Conservation (phyloP, 2,888 invertebrate species). For the Lottia gigantea region DNA sequence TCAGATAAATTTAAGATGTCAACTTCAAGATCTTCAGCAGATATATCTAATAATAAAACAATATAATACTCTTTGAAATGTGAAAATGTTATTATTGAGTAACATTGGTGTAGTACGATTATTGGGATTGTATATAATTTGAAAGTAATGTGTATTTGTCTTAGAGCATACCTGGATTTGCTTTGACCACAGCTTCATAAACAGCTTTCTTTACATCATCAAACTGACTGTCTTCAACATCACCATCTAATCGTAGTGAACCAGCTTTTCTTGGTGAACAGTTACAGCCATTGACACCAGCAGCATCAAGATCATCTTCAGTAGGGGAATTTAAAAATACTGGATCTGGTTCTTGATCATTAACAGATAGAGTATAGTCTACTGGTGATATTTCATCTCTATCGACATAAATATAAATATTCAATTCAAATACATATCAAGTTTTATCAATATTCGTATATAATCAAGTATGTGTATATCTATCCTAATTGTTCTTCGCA, state of each 20-base stretch:
- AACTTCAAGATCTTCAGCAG: neutral
- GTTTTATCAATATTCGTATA: too few species aligned
- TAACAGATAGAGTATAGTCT: neutral
- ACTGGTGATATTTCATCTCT: slow-evolving; percentile 2
- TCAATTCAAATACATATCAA: too few species aligned
- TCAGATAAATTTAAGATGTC: neutral
- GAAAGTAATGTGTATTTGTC: neutral
- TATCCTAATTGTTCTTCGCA: too few species aligned
- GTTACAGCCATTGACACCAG: neutral
- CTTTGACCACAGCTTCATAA: neutral
- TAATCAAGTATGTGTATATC: too few species aligned
- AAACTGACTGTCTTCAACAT: neutral
- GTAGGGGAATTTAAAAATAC: neutral
- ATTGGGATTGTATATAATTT: neutral
- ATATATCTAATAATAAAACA: neutral
- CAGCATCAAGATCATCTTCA: neutral
- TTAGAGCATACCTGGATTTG: neutral
- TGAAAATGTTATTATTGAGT: too few species aligned
- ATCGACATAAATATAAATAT: neutral
- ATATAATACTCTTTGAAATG: too few species aligned
- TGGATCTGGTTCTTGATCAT: neutral
- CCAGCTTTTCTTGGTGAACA: slow-evolving; percentile 2
- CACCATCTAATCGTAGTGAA: neutral
- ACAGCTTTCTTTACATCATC: slow-evolving; percentile 1
- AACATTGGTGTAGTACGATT: too few species aligned